phyloP scores from a whole-genome alignment of 2,888 invertebrate genomes.

The Mongoloraphidia duomilia region DNA sequence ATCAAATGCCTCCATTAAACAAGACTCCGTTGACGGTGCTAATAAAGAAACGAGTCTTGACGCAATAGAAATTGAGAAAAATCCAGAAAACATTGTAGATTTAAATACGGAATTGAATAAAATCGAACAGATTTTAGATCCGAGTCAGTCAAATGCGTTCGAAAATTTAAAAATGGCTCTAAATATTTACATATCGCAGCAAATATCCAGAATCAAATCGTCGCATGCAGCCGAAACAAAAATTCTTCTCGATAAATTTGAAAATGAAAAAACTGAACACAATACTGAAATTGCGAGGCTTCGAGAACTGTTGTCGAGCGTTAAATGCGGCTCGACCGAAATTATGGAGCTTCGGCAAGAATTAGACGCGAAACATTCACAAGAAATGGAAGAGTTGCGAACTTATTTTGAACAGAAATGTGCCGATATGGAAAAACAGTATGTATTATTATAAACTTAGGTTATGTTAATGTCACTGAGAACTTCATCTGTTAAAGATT shows the following conservation, averaged over 20 bases:
- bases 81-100: slow-evolving; percentile 12
- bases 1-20: neutral
- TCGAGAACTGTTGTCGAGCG: slow-evolving; percentile 37
- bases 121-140: slow-evolving; percentile 26
- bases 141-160: slow-evolving; percentile 27
- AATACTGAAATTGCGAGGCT: slow-evolving; percentile 37
- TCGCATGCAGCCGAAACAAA: slow-evolving; percentile 31
- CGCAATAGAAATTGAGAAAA: slow-evolving; percentile 31
- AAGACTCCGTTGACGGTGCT: neutral
- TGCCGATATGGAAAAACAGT: slow-evolving; percentile 65
- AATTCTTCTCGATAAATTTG: slow-evolving; percentile 33
- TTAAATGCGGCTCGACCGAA: slow-evolving; percentile 42
- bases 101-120: slow-evolving; percentile 26
- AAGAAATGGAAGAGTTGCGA: slow-evolving; percentile 64
- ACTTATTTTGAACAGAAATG: slow-evolving; percentile 71
- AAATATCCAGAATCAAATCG: slow-evolving; percentile 34
- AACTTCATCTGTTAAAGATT: no score
- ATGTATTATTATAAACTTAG: slow-evolving; percentile 18
- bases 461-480: no score
- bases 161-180: slow-evolving; percentile 37
- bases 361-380: slow-evolving; percentile 48
- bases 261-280: slow-evolving; percentile 41
- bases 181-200: slow-evolving; percentile 38
- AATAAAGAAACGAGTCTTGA: neutral
- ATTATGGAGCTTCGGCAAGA: slow-evolving; percentile 41